Conservation (phyloP, 2,888 invertebrate genomes). For the Cephus pygmeus region DNA sequence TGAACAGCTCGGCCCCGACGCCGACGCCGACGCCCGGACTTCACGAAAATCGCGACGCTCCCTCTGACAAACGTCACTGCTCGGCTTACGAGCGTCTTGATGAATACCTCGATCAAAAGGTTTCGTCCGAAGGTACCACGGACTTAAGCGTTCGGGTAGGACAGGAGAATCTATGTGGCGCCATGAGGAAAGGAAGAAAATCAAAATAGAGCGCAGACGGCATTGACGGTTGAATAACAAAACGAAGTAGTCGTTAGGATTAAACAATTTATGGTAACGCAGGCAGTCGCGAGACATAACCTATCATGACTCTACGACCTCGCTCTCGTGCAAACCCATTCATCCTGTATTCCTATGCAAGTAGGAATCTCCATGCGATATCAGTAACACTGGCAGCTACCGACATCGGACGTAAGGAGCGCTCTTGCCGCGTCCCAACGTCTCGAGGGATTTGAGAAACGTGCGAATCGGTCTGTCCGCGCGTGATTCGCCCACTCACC, state of each 20-base stretch:
- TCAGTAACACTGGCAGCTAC: neutral
- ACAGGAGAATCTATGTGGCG: neutral
- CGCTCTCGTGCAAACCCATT: neutral
- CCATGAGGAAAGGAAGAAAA: neutral
- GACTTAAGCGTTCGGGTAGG: neutral
- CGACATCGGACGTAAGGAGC: neutral
- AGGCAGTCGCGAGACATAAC: neutral
- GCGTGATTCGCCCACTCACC: neutral
- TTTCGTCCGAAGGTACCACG: neutral
- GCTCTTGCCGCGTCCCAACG: neutral
- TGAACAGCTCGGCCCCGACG: neutral
- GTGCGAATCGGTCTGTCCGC: neutral
- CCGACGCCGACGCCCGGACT: neutral
- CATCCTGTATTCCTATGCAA: neutral
- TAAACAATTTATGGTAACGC: conserved; percentile 27
- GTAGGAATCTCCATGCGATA: neutral
- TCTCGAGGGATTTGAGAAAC: neutral
- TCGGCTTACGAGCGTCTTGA: conserved; percentile 21
- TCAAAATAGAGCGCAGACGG: too few species aligned
- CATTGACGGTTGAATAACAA: conserved; percentile 17
- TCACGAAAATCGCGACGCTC: conserved; percentile 16
- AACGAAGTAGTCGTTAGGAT: conserved; percentile 24
- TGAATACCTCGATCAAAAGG: conserved; percentile 33
- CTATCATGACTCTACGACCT: neutral
- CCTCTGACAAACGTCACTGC: conserved; percentile 23